Conservation (phyloP, 2,888 invertebrate species). For the Nephrotoma flavescens region DNA sequence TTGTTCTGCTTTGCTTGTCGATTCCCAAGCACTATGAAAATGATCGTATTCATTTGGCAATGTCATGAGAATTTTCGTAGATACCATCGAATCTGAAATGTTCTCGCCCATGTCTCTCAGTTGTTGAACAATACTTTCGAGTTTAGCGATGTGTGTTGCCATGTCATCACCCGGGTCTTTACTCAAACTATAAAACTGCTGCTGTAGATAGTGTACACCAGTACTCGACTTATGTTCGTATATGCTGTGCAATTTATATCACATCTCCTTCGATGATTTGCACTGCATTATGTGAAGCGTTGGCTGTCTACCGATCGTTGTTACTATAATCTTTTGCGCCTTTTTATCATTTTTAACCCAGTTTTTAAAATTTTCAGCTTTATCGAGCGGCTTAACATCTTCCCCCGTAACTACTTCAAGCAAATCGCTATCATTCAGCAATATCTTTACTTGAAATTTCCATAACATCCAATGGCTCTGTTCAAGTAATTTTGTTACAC, state of each 20-base stretch:
- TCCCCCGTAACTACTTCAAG: constrained; percentile 6
- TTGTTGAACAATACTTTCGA: constrained; percentile 10
- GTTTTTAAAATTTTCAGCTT: background rate
- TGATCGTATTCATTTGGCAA: constrained; percentile 10
- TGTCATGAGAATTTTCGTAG: constrained; percentile 14
- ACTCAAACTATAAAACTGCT: constrained; percentile 12
- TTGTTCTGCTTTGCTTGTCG: constrained; percentile 13
- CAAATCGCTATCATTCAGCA: constrained; percentile 8
- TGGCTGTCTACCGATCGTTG: constrained; percentile 12
- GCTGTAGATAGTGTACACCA: constrained; percentile 17
- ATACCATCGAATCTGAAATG: constrained; percentile 10
- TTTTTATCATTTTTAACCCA: constrained; percentile 7
- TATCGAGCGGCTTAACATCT: background rate
- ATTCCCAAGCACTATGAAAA: constrained; percentile 12
- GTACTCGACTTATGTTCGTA: constrained; percentile 15
- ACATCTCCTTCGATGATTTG: constrained; percentile 12
- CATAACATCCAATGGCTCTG: constrained; percentile 2
- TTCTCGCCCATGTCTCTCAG: constrained; percentile 10
- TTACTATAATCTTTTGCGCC: constrained; percentile 7
- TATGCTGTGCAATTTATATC: constrained; percentile 12
- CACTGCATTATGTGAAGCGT: constrained; percentile 14
- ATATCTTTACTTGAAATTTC: constrained; percentile 12
- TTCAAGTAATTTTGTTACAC: background rate
- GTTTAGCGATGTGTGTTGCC: constrained; percentile 11
- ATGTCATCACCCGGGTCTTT: constrained; percentile 11